Conservation (phyloP, 2,113 vertebrate species). For the Columba janthina region DNA sequence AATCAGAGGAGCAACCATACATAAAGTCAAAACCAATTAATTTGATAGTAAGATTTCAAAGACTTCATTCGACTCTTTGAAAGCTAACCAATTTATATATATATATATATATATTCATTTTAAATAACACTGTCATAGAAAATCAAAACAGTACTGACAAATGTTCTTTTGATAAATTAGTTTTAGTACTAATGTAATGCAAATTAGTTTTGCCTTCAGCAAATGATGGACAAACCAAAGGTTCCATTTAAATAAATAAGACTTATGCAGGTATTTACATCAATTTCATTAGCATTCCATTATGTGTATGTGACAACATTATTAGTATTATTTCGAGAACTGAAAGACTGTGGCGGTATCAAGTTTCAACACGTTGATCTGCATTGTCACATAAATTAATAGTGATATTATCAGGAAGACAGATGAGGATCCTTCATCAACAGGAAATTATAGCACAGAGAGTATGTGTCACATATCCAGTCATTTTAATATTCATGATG, state of each 20-base stretch:
- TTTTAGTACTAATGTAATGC: background rate
- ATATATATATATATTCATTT: background rate
- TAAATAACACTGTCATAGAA: background rate
- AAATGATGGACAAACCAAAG: background rate
- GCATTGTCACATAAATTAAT: background rate
- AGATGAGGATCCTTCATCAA: background rate
- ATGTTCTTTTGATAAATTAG: background rate
- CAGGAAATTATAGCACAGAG: background rate
- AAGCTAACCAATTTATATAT: background rate
- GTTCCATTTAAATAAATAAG: background rate
- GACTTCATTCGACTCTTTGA: background rate
- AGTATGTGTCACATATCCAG: background rate
- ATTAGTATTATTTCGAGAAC: background rate
- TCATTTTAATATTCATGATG: background rate
- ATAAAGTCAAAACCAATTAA: background rate
- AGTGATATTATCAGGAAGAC: background rate
- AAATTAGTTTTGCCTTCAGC: slow-evolving; percentile 10
- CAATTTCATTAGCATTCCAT: background rate
- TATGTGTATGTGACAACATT: background rate
- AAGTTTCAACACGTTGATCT: background rate
- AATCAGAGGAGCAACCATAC: background rate
- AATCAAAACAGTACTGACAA: background rate
- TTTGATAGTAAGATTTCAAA: background rate
- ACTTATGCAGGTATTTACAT: background rate
- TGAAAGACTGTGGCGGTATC: background rate